Percentiles rank a stretch among this genome's conserved stretches.
Evolutionary conservation across 2,797 vertebrate genomes (phyloP).

Genomic region (Psittacula derbiana): DNA sequence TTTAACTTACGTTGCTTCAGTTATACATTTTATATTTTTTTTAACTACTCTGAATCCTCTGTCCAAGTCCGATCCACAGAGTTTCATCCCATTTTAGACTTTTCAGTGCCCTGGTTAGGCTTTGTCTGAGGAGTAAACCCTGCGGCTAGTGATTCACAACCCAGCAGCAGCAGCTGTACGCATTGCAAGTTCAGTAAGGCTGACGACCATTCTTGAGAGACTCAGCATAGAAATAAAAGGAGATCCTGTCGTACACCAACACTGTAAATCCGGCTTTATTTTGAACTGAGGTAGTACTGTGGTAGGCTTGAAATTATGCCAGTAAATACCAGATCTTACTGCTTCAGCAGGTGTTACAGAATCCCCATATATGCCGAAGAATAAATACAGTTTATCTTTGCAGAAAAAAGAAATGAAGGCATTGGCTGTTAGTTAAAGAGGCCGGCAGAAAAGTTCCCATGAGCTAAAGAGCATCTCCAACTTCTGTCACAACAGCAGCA

Average conservation of each 20-base stretch:
- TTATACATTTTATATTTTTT: conserved; percentile 19
- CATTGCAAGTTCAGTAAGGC: conserved; percentile 63
- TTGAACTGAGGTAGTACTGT: conserved; percentile 82
- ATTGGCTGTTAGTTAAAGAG: conserved; percentile 44
- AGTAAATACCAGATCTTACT: conserved; percentile 73
- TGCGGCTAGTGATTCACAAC: conserved; percentile 51
- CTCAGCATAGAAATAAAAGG: conserved; percentile 50
- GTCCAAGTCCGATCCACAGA: conserved; percentile 50
- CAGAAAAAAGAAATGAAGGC: conserved; percentile 62
- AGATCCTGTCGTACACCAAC: conserved; percentile 43
- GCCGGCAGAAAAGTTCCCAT: conserved; percentile 21
- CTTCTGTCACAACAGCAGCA: conserved; percentile 58
- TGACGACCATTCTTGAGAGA: conserved; percentile 48
- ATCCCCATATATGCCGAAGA: conserved; percentile 66
- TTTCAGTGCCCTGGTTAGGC: conserved; percentile 47
- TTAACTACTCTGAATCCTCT: conserved; percentile 49
- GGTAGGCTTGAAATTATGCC: conserved; percentile 73
- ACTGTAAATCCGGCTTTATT: conserved; percentile 63
- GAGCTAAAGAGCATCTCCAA: conserved; percentile 45
- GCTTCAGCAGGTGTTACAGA: conserved; percentile 54
- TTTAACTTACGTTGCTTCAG: conserved; percentile 60
- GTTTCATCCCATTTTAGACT: conserved; percentile 33
- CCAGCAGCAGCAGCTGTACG: conserved; percentile 56
- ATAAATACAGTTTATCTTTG: conserved; percentile 59
- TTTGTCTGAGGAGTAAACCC: conserved; percentile 57